These are phyloP conservation scores for Chydorus sphaericus DNA, from an alignment of 2,888 invertebrate genomes.

Conservation along the genomic window DNA sequence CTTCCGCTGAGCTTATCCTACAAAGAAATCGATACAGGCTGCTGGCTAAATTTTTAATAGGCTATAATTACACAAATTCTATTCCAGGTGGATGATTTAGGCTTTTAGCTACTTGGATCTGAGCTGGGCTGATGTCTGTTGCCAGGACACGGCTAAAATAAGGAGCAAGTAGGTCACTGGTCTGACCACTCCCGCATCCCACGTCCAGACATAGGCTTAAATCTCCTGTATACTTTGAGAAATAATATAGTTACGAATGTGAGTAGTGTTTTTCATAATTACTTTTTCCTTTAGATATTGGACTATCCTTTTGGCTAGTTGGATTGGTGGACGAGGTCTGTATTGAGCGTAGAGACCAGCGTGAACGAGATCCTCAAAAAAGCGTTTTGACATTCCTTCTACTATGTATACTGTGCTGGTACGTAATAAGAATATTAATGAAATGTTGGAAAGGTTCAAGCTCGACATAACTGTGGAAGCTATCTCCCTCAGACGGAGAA, in stretches of 20 bases:
- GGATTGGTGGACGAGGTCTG: constrained; percentile 19
- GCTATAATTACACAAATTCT: background rate
- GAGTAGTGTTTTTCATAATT: background rate
- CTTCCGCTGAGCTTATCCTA: constrained; percentile 25
- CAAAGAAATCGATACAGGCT: background rate
- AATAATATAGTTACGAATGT: background rate
- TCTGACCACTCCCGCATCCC: constrained; percentile 10
- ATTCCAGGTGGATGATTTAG: background rate
- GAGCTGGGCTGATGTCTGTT: constrained; percentile 3
- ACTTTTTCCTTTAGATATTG: constrained; percentile 21
- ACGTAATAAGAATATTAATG: too few species aligned
- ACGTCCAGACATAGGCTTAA: constrained; percentile 3
- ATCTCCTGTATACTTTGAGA: constrained; percentile 1
- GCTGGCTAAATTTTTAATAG: background rate
- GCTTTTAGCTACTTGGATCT: constrained; percentile 5
- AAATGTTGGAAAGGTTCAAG: too few species aligned
- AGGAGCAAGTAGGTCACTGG: background rate
- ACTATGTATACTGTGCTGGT: too few species aligned
- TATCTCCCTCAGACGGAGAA: too few species aligned
- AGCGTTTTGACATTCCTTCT: constrained; percentile 18
- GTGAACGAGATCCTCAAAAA: constrained; percentile 21
- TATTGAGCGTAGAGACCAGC: constrained; percentile 21
- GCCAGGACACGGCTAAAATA: constrained; percentile 1
- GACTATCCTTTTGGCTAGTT: constrained; percentile 20
- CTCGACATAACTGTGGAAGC: too few species aligned